Percentiles rank a stretch among this genome's conserved stretches.
These are phyloP conservation scores for Distichodus sexfasciatus DNA, from an alignment of 2,797 vertebrate species.

Conservation along the genomic window DNA sequence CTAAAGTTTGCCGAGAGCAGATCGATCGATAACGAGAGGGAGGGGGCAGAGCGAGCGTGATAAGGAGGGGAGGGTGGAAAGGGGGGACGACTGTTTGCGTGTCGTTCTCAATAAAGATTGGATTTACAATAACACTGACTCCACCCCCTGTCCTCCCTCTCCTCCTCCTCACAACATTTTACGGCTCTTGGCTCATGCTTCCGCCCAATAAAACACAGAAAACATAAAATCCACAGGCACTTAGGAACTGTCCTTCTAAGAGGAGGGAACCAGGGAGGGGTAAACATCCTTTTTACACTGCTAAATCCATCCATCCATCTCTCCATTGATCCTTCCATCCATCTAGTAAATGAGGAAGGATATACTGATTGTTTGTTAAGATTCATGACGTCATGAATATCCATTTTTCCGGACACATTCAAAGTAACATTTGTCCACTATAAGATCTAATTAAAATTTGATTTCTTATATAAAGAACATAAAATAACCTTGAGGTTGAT, in stretches of 20 bases:
- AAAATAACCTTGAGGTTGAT: no score
- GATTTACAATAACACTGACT: slow-evolving; percentile 77
- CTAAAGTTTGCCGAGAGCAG: slow-evolving; percentile 35
- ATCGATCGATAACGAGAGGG: slow-evolving; percentile 35
- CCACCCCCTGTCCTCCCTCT: slow-evolving; percentile 56
- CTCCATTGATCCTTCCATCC: slow-evolving; percentile 49
- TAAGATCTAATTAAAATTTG: no score
- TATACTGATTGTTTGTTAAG: slow-evolving; percentile 79
- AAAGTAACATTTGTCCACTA: no score
- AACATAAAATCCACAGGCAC: slow-evolving; percentile 86
- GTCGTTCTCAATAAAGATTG: slow-evolving; percentile 78
- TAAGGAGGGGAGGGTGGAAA: slow-evolving; percentile 46
- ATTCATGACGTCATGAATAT: slow-evolving; percentile 76
- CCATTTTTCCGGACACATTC: slow-evolving; percentile 51
- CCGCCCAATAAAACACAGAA: slow-evolving; percentile 80
- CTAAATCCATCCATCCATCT: slow-evolving; percentile 73
- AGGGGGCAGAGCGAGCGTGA: slow-evolving; percentile 54
- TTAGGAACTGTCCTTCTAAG: slow-evolving; percentile 75
- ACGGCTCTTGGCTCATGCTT: slow-evolving; percentile 75
- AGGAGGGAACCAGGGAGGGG: slow-evolving; percentile 52
- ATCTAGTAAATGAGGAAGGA: slow-evolving; percentile 67
- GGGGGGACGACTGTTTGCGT: slow-evolving; percentile 55
- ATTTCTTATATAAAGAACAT: no score
- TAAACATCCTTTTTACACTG: slow-evolving; percentile 79
- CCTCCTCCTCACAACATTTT: slow-evolving; percentile 70